Percentiles rank a stretch among this genome's conserved stretches.
These are phyloP conservation scores for Psephotus haematonotus DNA, from an alignment of 2,113 vertebrate genomes.

Conservation along the genomic window DNA sequence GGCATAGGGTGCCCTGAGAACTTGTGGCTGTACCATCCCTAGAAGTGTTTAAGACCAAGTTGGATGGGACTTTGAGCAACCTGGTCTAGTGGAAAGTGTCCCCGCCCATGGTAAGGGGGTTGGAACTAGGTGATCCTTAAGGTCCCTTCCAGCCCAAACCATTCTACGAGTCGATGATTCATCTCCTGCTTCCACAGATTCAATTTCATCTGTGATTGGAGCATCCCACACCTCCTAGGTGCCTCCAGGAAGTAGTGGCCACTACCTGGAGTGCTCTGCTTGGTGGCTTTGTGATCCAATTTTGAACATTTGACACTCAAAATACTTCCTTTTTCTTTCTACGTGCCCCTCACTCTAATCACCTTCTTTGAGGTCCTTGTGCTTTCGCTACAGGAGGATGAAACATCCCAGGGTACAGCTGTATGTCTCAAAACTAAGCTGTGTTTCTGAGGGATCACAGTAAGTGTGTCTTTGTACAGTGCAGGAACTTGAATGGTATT, in stretches of 20 bases:
- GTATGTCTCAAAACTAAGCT: not conserved
- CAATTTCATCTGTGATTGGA: not conserved
- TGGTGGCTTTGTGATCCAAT: not conserved
- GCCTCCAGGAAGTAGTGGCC: not conserved
- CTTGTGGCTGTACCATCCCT: too few species aligned
- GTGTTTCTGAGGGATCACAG: not conserved
- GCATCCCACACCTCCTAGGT: not conserved
- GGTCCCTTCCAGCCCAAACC: too few species aligned
- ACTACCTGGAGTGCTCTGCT: not conserved
- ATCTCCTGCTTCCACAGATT: not conserved
- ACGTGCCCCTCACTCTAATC: fast-evolving
- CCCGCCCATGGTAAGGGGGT: too few species aligned
- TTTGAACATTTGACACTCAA: not conserved
- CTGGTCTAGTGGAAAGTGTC: too few species aligned
- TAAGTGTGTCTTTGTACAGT: not conserved
- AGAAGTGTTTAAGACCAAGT: too few species aligned
- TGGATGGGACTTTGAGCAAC: too few species aligned
- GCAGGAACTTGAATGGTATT: not conserved
- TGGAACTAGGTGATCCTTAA: too few species aligned
- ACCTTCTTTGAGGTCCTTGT: not conserved
- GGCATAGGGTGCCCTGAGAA: too few species aligned
- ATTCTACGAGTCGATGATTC: too few species aligned
- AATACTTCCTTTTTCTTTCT: not conserved
- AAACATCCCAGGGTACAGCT: not conserved
- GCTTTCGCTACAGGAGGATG: not conserved